Base-by-base conservation (phyloP, 2,888 invertebrate genomes). In the Boloria selene region DNA sequence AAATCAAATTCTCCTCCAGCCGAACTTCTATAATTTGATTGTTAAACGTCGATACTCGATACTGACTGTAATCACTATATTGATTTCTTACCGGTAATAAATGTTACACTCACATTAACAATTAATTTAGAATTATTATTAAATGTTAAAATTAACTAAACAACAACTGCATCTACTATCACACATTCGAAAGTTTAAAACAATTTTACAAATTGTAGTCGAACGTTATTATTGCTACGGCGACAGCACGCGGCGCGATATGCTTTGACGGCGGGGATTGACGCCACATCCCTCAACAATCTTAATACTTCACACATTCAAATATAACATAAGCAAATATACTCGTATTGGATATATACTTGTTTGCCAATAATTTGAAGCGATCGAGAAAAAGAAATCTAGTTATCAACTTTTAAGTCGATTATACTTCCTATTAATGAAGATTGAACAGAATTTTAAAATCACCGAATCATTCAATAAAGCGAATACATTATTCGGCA, bases 91-190 rank as follows among this genome's bases (percentile, higher is more conserved):
- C 80, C 83, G 82, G 87, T 84, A 85, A 86, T 86, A 88, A 89
- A 90, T 85, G 87, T 90, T 91, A 92, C 90, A 90, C 85, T 84
- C 91, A 90, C 90, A 83, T 90, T 91, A 92, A 92, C 91, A 88
- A 89, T 90, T 90, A 81, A 89, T 88, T 82, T 77, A 78, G 77
- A 85, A 85, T 83, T 82, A 87, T 85, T 65, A 69, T 72, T 69
- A 72, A 65, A 79, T 79, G 75, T 81, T 81, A 88, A 89, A 88
- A 84, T 89, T 91, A 91, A 92, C 90, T 92, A 93, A 92, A 92
- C 92, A 92, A 93, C 92, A 92, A 93, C 92, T 90, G 91, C 92
- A 88, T 87, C 92, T 92, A 93, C 92, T 92, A 93, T 93, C 93
- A 93, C 93, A 93, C 93, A 91, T 92, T 93, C 89, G 90, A 93